Conservation (phyloP, 1,140 invertebrate species). For the Micrasema minimum region DNA sequence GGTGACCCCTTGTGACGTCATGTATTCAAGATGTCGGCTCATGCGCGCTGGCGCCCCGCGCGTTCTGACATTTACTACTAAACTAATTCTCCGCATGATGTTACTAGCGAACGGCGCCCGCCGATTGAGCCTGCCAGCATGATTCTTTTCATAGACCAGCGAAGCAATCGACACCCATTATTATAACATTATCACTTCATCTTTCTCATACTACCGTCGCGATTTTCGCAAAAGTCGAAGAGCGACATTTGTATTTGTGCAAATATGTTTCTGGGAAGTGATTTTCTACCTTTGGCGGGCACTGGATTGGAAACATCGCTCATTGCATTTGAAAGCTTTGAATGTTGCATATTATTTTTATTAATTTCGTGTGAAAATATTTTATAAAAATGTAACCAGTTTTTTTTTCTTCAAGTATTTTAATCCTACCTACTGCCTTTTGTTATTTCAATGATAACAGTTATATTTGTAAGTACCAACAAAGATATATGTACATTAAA, state of each 20-base stretch:
- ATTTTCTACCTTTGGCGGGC: background rate
- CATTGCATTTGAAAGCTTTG: conserved; percentile 9
- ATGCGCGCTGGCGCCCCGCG: conserved; percentile 6
- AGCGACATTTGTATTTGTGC: conserved; percentile 11
- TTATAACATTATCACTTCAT: background rate
- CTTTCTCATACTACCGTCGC: background rate
- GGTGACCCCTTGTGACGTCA: conserved; percentile 10
- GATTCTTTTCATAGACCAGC: background rate
- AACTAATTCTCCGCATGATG: background rate
- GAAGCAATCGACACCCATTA: conserved; percentile 5
- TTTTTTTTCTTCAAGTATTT: too few species aligned
- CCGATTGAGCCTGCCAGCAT: conserved; percentile 13
- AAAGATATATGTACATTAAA: too few species aligned
- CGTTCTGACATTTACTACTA: conserved; percentile 21
- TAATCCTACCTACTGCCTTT: too few species aligned
- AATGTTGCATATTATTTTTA: conserved; percentile 16
- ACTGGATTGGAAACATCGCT: background rate
- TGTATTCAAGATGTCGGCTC: conserved; percentile 12
- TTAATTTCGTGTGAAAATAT: conserved; percentile 6
- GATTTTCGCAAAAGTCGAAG: conserved; percentile 6
- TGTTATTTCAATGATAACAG: too few species aligned
- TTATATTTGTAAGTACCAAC: too few species aligned
- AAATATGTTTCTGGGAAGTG: conserved; percentile 14
- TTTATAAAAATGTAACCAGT: too few species aligned
- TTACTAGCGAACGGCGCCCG: background rate